These are phyloP conservation scores for Tetranychus piercei DNA, from an alignment of 2,888 invertebrate species.

Conservation along the genomic window DNA sequence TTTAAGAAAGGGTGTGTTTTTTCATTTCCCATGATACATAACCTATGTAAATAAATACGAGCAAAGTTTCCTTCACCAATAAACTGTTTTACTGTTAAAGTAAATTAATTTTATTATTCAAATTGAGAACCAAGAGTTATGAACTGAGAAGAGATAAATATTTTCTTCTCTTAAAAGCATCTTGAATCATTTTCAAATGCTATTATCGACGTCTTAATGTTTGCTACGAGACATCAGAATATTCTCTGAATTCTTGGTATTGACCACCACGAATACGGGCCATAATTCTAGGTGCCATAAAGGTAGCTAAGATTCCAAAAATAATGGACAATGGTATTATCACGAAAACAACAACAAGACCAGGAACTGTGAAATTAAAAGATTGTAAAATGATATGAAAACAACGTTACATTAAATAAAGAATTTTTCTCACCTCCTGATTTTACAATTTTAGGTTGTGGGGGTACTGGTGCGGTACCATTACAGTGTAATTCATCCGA, in stretches of 20 bases:
- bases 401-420: neutral
- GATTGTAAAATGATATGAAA: neutral
- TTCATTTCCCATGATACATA: no score
- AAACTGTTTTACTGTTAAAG: no score
- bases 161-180: neutral
- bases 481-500: constrained; percentile 15
- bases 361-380: constrained; percentile 9
- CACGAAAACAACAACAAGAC: constrained; percentile 13
- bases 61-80: no score
- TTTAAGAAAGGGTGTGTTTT: no score
- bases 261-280: constrained; percentile 6
- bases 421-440: neutral
- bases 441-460: neutral
- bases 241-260: constrained; percentile 16
- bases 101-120: no score
- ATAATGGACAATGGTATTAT: constrained; percentile 8
- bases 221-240: constrained; percentile 16
- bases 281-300: constrained; percentile 8
- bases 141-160: no score
- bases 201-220: neutral
- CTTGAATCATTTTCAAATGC: neutral
- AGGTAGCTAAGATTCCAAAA: neutral
- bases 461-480: neutral
- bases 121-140: no score
- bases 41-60: no score